A percentile compares a stretch with the other conserved stretches of the same genome.
Evolutionary conservation across 1,140 invertebrate genomes (phyloP).

Genomic region (Thalassaphorura encarpata): DNA sequence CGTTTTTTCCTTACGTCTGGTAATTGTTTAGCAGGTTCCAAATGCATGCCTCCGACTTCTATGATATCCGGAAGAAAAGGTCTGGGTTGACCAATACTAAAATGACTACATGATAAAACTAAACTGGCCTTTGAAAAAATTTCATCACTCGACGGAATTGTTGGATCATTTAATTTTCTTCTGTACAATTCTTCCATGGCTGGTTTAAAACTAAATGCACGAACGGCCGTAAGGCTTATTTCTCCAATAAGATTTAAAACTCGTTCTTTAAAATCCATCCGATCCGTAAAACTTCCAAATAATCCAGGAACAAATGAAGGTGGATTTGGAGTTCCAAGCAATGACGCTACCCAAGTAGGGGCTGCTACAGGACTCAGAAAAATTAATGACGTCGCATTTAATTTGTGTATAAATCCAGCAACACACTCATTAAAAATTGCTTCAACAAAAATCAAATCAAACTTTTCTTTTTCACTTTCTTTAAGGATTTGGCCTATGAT

Average conservation of each 20-base stretch:
- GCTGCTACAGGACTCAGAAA: slow-evolving; percentile 4
- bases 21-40: slow-evolving; percentile 14
- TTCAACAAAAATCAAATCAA: slow-evolving; percentile 9
- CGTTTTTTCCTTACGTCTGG: slow-evolving; percentile 7
- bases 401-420: slow-evolving; percentile 13
- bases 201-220: slow-evolving; percentile 8
- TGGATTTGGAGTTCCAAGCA: slow-evolving; percentile 6
- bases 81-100: slow-evolving; percentile 41
- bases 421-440: slow-evolving; percentile 19
- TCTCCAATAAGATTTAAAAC: neutral
- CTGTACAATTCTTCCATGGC: slow-evolving; percentile 23
- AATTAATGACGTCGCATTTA: slow-evolving; percentile 16
- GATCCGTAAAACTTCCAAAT: neutral
- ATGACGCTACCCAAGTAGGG: neutral
- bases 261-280: slow-evolving; percentile 17
- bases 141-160: slow-evolving; percentile 40
- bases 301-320: slow-evolving; percentile 17
- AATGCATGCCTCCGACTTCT: slow-evolving; percentile 46
- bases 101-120: slow-evolving; percentile 48
- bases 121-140: slow-evolving; percentile 43
- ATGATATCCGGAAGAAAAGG: slow-evolving; percentile 42
- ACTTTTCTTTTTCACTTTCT: slow-evolving; percentile 32
- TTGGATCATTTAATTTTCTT: slow-evolving; percentile 28
- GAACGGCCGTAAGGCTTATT: slow-evolving; percentile 27
- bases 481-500: slow-evolving; percentile 1